phyloP scores from a whole-genome alignment of 2,888 invertebrate species.

The Ctenicera cuprea region DNA sequence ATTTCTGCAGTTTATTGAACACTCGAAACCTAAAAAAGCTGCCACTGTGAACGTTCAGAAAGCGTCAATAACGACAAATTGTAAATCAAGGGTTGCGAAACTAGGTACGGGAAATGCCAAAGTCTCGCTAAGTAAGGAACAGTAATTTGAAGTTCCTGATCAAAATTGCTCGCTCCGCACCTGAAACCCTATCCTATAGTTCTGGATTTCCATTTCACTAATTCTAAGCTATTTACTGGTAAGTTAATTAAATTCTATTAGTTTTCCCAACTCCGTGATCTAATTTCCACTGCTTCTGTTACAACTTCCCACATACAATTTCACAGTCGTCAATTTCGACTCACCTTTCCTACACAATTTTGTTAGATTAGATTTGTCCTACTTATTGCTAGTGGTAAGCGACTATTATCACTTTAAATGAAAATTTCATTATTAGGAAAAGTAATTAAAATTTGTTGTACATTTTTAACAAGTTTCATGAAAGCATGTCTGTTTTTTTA shows the following conservation, averaged over 20 bases:
- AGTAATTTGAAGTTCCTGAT: constrained; percentile 18
- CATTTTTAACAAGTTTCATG: too few species aligned
- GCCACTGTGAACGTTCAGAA: not conserved
- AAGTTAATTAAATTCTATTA: constrained; percentile 43
- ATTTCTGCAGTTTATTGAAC: not conserved
- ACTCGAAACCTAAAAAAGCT: not conserved
- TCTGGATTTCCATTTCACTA: constrained; percentile 39
- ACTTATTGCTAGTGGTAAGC: too few species aligned
- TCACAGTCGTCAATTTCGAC: constrained; percentile 4
- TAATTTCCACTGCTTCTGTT: constrained; percentile 17
- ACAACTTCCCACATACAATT: not conserved
- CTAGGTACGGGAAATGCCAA: too few species aligned
- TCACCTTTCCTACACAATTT: not conserved
- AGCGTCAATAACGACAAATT: not conserved
- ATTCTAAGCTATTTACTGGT: constrained; percentile 41
- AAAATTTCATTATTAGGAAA: too few species aligned
- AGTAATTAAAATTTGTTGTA: too few species aligned
- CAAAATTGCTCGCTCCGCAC: constrained; percentile 6
- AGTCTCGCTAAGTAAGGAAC: not conserved
- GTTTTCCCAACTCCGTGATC: constrained; percentile 27
- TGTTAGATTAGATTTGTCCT: too few species aligned
- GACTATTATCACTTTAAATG: too few species aligned
- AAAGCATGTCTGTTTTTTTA: too few species aligned
- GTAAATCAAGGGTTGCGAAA: too few species aligned
- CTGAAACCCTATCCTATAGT: constrained; percentile 2